phyloP scores from a whole-genome alignment of 2,797 vertebrate genomes.

The Alcedo atthis region DNA sequence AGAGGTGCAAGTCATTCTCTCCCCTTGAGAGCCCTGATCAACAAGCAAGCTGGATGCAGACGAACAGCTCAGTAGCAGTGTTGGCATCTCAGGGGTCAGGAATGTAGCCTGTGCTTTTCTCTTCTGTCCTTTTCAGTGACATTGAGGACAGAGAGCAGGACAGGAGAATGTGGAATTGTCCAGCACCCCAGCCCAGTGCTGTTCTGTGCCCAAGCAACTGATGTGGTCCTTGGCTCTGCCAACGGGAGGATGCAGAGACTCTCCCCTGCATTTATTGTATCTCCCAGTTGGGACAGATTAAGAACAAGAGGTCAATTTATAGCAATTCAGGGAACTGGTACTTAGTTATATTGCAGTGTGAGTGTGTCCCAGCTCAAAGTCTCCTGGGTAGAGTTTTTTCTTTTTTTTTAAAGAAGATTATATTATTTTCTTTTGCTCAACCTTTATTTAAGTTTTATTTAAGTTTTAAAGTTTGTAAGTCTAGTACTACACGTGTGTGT shows the following conservation, averaged over 20 bases:
- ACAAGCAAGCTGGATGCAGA: neutral
- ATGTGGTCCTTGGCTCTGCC: neutral
- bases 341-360: neutral
- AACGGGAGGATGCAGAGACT: neutral
- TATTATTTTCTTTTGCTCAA: neutral
- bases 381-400: neutral
- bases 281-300: conserved; percentile 26
- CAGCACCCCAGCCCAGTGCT: neutral
- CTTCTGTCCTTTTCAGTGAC: neutral
- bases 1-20: neutral
- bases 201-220: neutral
- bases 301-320: conserved; percentile 30
- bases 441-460: neutral
- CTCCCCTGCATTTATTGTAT: neutral
- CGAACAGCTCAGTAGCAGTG: neutral
- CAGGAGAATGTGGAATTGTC: neutral
- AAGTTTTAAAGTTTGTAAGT: neutral
- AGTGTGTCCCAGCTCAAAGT: neutral
- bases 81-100: neutral
- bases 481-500: fast-evolving
- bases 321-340: conserved; percentile 11
- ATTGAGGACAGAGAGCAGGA: neutral
- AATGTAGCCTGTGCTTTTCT: neutral
- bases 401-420: neutral
- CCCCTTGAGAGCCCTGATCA: neutral